Base-by-base conservation (phyloP, 2,113 vertebrate genomes). In the Anolis sagrei region DNA sequence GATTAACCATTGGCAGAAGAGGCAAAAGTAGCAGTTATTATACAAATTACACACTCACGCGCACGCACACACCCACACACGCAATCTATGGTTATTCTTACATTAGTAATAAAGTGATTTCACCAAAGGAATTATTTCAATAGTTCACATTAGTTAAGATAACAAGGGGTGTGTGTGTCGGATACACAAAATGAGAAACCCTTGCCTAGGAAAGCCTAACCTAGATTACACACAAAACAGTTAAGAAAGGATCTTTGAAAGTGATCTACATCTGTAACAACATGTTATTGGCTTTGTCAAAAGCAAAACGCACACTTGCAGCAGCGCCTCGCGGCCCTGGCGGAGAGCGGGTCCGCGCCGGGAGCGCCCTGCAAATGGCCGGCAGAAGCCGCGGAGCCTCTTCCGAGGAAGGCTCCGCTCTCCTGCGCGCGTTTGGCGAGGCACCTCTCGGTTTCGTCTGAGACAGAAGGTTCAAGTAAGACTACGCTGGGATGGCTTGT, bases 81-180 rank as follows among this genome's bases (percentile, higher is more conserved):
- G 54, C 23, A 91, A 89, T 77, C 93, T 92, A 93, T 89, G 49
- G 91, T 77, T 78, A 91, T 87, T 90, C 92, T 95, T 95, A 94
- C 92, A 93, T 89, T 89, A 90, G 86, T 87, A 90, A n/a, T 85
- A 93, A 84, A 93, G 90, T 90, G 93, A 90, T 92, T 94, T 93
- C 94, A 91, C 89, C 75, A 91, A 89, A 95, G 94, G 94, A 94
- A 94, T 95, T 95, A 89, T 90, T 84, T 92, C 88, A 94, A 81
- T 92, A 94, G 66, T 96, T 97, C 97, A 97, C 96, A 97, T 96
- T 96, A 91, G 83, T 94, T 95, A 94, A 89, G 93, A 94, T 62
- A 84, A 70, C 62, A 82, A 87, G 90, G 88, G 86, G n/a, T n/a
- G n/a, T n/a, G n/a, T 36, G 89, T n/a, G 68, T 36, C 91, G 25